Evolutionary conservation across 2,888 invertebrate genomes (phyloP).

Genomic region (Eilema sororculum): DNA sequence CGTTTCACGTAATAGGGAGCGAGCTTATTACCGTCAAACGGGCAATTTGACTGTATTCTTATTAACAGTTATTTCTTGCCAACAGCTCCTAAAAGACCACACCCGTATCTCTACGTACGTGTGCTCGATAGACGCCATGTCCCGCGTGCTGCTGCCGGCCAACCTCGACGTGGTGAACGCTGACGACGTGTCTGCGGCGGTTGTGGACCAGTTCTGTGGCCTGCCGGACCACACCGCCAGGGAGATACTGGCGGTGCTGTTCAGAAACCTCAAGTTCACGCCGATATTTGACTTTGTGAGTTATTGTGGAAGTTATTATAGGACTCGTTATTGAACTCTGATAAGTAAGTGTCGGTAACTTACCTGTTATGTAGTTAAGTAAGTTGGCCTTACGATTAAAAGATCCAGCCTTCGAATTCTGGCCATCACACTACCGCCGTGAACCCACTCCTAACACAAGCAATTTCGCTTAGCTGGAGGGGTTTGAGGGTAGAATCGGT

Average conservation of each 20-base stretch:
- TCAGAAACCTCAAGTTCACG: conserved; percentile 77
- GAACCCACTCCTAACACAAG: too few species aligned
- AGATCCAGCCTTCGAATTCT: too few species aligned
- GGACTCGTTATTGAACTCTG: too few species aligned
- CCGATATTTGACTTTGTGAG: conserved; percentile 71
- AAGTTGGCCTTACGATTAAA: too few species aligned
- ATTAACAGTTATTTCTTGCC: conserved; percentile 11
- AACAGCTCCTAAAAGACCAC: conserved; percentile 64
- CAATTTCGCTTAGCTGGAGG: too few species aligned
- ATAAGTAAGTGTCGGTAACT: too few species aligned
- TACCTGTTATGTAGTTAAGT: too few species aligned
- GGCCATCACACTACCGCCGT: too few species aligned
- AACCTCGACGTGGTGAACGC: conserved; percentile 63
- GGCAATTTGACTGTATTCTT: too few species aligned
- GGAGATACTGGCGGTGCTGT: conserved; percentile 71
- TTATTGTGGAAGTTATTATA: conserved; percentile 4
- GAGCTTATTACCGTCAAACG: too few species aligned
- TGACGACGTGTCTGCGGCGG: conserved; percentile 71
- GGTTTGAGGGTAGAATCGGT: too few species aligned
- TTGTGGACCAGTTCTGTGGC: conserved; percentile 81
- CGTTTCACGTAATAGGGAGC: too few species aligned
- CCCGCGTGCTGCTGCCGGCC: conserved; percentile 60
- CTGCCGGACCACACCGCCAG: conserved; percentile 73
- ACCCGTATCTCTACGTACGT: conserved; percentile 66
- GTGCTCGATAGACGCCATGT: conserved; percentile 69